Percentiles rank a stretch among this genome's conserved stretches.
phyloP scores from a whole-genome alignment of 2,113 vertebrate genomes.

The Sclerurus mexicanus region DNA sequence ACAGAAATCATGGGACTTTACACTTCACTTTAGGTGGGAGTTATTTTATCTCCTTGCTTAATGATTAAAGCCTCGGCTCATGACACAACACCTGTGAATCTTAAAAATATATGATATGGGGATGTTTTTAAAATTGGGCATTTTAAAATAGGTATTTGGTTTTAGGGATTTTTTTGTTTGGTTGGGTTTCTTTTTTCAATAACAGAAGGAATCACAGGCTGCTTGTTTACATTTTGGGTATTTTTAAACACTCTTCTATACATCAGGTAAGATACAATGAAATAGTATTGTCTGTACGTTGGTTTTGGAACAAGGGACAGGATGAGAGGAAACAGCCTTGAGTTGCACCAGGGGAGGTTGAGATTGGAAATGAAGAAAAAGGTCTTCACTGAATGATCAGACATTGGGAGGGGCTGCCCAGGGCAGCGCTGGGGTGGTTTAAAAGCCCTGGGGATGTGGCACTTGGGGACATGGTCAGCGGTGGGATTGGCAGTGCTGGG shows the following conservation, averaged over 20 bases:
- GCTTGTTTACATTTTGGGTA: not conserved
- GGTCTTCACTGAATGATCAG: no score
- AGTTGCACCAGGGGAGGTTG: not conserved
- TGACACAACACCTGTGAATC: not conserved
- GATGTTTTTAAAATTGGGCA: not conserved
- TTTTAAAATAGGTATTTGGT: not conserved
- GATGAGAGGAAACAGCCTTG: not conserved
- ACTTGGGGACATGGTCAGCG: not conserved
- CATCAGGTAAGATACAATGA: not conserved
- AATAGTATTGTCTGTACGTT: rapidly evolving
- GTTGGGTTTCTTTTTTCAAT: not conserved
- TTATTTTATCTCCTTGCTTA: not conserved
- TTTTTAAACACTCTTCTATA: not conserved
- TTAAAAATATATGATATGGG: not conserved
- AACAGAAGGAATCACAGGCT: not conserved
- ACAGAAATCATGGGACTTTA: not conserved
- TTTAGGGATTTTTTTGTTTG: not conserved
- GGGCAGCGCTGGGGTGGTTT: not conserved
- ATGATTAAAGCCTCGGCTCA: not conserved
- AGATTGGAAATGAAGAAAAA: not conserved
- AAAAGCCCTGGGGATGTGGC: rapidly evolving
- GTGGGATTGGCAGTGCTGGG: not conserved
- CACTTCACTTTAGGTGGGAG: not conserved
- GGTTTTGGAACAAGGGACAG: not conserved
- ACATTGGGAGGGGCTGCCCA: not conserved